Evolutionary conservation across 2,113 vertebrate species (phyloP).

Genomic region (Varanus komodoensis): DNA sequence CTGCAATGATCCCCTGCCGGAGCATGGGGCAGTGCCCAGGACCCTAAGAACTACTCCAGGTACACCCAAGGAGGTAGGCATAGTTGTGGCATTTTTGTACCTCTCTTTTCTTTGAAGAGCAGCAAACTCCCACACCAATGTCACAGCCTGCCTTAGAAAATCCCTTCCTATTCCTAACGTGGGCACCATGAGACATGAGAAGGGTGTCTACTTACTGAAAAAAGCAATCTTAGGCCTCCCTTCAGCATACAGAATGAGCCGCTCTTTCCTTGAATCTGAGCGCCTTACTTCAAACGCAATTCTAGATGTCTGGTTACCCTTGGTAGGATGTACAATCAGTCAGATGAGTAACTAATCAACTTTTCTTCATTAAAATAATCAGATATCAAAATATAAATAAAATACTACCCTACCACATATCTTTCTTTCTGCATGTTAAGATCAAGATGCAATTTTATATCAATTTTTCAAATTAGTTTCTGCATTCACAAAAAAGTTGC

Average conservation of each 20-base stretch:
- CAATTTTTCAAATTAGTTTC: constrained; percentile 61
- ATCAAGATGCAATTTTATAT: constrained; percentile 54
- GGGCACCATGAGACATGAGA: background rate
- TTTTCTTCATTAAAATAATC: constrained; percentile 55
- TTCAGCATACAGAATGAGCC: background rate
- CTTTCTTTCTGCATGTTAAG: constrained; percentile 38
- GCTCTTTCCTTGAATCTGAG: constrained; percentile 16
- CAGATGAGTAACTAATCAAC: constrained; percentile 52
- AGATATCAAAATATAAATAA: constrained; percentile 44
- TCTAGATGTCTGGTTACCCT: constrained; percentile 29
- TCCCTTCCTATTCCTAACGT: background rate
- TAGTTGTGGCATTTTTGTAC: background rate
- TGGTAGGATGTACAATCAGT: constrained; percentile 46
- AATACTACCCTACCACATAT: constrained; percentile 22
- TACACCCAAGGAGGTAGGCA: background rate
- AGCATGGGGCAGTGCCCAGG: background rate
- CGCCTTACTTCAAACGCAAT: constrained; percentile 33
- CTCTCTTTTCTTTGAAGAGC: background rate
- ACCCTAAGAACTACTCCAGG: background rate
- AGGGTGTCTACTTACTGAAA: background rate
- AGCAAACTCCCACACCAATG: background rate
- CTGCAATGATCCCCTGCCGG: background rate
- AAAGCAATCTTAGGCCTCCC: background rate
- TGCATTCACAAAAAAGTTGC: constrained; percentile 59
- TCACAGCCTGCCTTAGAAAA: background rate